Evolutionary conservation across 2,888 invertebrate species (phyloP).

Genomic region (Itoplectis maculator): DNA sequence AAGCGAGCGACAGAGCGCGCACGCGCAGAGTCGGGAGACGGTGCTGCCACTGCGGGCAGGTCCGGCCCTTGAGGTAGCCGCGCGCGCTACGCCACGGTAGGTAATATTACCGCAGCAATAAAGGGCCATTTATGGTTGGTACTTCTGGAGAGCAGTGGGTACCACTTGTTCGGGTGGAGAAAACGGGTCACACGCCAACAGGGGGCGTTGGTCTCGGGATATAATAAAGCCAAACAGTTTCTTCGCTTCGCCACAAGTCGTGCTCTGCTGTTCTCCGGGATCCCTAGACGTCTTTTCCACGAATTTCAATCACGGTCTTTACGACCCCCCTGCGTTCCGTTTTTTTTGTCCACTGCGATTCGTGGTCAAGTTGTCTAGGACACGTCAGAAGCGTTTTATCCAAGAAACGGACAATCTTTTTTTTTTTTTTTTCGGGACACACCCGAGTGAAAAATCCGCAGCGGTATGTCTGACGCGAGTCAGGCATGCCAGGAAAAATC

Average conservation of each 20-base stretch:
- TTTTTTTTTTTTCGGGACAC: too few species aligned
- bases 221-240: slow-evolving; percentile 65
- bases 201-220: slow-evolving; percentile 56
- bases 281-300: slow-evolving; percentile 62
- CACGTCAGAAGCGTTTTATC: slow-evolving; percentile 18
- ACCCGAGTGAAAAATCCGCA: too few species aligned
- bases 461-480: too few species aligned
- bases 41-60: slow-evolving; percentile 53
- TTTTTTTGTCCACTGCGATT: slow-evolving; percentile 40
- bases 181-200: slow-evolving; percentile 63
- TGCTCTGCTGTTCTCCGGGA: slow-evolving; percentile 59
- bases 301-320: slow-evolving; percentile 63
- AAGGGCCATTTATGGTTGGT: slow-evolving; percentile 79
- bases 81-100: slow-evolving; percentile 73
- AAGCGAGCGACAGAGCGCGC: slow-evolving; percentile 16
- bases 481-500: too few species aligned
- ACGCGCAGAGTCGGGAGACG: too few species aligned
- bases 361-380: slow-evolving; percentile 39
- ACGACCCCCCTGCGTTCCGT: slow-evolving; percentile 70
- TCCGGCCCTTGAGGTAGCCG: slow-evolving; percentile 73
- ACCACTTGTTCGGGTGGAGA: slow-evolving; percentile 51
- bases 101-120: slow-evolving; percentile 81
- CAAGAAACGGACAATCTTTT: slow-evolving; percentile 17
- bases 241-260: slow-evolving; percentile 45
- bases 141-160: slow-evolving; percentile 49